Percentiles rank a stretch among this genome's conserved stretches.
These are phyloP conservation scores for Prenolepis imparis DNA, from an alignment of 2,888 invertebrate genomes.

Conservation along the genomic window DNA sequence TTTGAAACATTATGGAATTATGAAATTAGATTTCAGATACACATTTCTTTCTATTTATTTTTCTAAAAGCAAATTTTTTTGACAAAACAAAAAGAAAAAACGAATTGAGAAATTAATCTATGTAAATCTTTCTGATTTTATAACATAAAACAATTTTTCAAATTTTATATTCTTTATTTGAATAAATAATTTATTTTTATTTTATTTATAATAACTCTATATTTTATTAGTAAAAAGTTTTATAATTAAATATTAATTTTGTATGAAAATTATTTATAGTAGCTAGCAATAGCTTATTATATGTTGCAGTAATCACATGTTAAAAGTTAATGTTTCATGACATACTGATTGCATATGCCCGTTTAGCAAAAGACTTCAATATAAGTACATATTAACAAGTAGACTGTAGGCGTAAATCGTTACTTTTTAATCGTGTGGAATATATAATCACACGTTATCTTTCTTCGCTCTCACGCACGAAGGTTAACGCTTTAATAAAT, in stretches of 20 bases:
- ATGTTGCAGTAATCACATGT: neutral
- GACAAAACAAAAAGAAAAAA: neutral
- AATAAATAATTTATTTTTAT: conserved; percentile 9
- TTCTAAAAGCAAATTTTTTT: neutral
- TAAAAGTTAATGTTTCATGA: neutral
- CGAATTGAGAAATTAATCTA: neutral
- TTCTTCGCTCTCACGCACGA: conserved; percentile 54
- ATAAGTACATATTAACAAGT: conserved; percentile 14
- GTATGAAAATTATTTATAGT: neutral
- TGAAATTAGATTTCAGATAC: conserved; percentile 62
- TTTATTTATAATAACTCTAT: neutral
- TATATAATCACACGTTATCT: conserved; percentile 51
- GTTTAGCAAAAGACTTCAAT: conserved; percentile 23
- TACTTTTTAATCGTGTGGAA: conserved; percentile 35
- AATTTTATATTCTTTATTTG: neutral
- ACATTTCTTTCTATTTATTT: conserved; percentile 75
- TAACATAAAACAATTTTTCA: neutral
- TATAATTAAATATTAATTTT: conserved; percentile 28
- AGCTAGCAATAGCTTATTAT: neutral
- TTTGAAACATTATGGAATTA: neutral
- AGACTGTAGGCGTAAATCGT: neutral
- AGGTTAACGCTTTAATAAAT: conserved; percentile 68
- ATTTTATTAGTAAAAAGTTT: neutral
- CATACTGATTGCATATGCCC: neutral
- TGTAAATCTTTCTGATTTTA: neutral